Conservation (phyloP, 2,888 invertebrate genomes). For the Quadroppia sp. region DNA sequence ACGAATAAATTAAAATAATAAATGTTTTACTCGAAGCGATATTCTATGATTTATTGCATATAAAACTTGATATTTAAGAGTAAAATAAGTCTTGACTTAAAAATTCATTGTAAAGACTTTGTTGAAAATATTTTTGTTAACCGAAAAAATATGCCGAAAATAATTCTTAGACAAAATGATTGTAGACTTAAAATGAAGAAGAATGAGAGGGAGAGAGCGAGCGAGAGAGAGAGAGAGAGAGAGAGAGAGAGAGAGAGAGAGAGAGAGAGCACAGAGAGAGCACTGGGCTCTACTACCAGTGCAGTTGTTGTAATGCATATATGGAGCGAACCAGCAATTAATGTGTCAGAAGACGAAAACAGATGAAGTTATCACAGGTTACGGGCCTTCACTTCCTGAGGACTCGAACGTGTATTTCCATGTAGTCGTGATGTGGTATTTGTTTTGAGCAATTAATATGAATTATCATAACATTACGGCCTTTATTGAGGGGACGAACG, state of each 20-base stretch:
- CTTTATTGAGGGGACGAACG: conserved; percentile 18
- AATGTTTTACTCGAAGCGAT: neutral
- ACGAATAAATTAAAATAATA: conserved; percentile 27
- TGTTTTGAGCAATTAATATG: conserved; percentile 25
- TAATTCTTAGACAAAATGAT: conserved; percentile 5
- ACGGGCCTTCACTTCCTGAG: conserved; percentile 24
- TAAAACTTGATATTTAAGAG: neutral
- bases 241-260: too few relatives aligned
- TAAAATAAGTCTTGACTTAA: neutral
- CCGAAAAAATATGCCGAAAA: conserved; percentile 4
- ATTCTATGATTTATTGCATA: neutral
- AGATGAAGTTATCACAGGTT: conserved; percentile 27
- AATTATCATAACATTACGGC: conserved; percentile 11
- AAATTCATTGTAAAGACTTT: conserved; percentile 7
- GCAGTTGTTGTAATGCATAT: neutral
- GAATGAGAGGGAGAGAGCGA: too few relatives aligned
- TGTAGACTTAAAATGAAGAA: too few relatives aligned
- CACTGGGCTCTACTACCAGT: neutral
- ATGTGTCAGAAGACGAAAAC: conserved; percentile 26
- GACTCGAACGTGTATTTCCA: neutral
- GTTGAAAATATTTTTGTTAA: conserved; percentile 24
- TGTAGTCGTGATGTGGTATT: conserved; percentile 21
- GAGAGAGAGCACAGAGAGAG: too few relatives aligned
- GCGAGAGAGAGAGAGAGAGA: too few relatives aligned
- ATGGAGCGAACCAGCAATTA: neutral